Evolutionary conservation across 2,797 vertebrate genomes (phyloP), one percentile per base, ranked within the genome.

Genomic region (Tinamus major): DNA sequence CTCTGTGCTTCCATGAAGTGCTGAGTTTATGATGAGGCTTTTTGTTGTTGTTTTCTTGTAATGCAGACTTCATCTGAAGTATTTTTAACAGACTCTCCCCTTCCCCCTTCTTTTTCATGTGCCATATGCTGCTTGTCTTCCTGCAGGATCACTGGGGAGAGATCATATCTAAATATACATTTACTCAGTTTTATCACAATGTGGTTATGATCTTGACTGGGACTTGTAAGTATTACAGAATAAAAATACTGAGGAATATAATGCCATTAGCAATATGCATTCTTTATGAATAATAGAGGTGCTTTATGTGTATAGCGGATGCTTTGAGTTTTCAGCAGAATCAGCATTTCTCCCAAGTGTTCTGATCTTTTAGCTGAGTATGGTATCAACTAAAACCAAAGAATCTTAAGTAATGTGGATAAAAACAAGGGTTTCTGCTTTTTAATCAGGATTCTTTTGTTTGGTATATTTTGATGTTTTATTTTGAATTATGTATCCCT

Each of bases 111-210:
- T 74, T 79, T 76, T 77, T 76, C 2, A 70, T 86, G 14, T 92
- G 68, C 91, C 91, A 79, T 96, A 91, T 96, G 94, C 78, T 86
- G 16, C 1, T 10, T 79, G 78, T 90, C 94, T 88, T 91, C 68
- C 56, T 91, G 63, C 26, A 85, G 29, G 87, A 88, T 87, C 63
- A 67, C 68, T 71, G 48, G 48, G 39, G 85, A 92, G 87, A 78
- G 63, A 92, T 95, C 67, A 70, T 83, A 76, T 58, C 89, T 95
- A 92, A 95, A 94, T 92, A 93, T 89, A 94, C 41, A 84, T 93
- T 85, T 94, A 79, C 79, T 77, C 87, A 86, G 79, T 84, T 92
- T 81, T 95, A 79, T 62, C 82, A 65, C 29, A 89, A 1, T 77
- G 61, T 89, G 63, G 56, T 61, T 91, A 39, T 91, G 48, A 91